A percentile compares a stretch with the other conserved stretches of the same genome.
Conservation (phyloP, 2,113 vertebrate species). For the Haliaeetus leucogaster region DNA sequence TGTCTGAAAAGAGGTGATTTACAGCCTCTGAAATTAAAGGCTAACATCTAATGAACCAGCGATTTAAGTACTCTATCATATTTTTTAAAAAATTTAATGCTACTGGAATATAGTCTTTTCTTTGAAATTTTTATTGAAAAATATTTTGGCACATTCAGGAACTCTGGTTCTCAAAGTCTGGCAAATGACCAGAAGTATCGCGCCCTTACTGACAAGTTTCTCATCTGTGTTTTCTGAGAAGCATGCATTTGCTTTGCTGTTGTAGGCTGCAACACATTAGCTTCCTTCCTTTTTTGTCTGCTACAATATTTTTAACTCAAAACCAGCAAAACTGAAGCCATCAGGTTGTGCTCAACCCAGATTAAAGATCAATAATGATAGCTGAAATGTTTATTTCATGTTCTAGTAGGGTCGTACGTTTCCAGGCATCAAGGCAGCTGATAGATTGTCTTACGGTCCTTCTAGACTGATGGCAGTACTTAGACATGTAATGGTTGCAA, state of each 20-base stretch:
- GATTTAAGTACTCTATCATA: background rate
- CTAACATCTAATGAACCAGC: background rate
- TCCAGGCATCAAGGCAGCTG: background rate
- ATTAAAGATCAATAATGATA: background rate
- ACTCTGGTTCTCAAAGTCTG: background rate
- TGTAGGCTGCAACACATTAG: background rate
- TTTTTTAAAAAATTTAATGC: background rate
- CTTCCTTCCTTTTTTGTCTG: background rate
- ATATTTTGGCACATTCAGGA: background rate
- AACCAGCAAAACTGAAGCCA: background rate
- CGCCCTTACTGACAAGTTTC: background rate
- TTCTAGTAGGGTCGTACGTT: background rate
- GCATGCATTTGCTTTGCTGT: background rate
- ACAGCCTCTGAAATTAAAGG: background rate
- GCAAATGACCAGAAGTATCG: background rate
- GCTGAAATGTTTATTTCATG: background rate
- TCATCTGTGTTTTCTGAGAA: background rate
- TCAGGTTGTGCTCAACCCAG: background rate
- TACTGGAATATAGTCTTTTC: background rate
- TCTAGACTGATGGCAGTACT: background rate
- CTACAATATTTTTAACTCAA: background rate
- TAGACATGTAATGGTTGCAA: background rate
- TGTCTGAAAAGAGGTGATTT: conserved; percentile 14
- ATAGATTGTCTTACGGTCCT: background rate
- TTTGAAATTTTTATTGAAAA: background rate